phyloP scores from a whole-genome alignment of 2,113 vertebrate species.

The Dermatemys mawii region DNA sequence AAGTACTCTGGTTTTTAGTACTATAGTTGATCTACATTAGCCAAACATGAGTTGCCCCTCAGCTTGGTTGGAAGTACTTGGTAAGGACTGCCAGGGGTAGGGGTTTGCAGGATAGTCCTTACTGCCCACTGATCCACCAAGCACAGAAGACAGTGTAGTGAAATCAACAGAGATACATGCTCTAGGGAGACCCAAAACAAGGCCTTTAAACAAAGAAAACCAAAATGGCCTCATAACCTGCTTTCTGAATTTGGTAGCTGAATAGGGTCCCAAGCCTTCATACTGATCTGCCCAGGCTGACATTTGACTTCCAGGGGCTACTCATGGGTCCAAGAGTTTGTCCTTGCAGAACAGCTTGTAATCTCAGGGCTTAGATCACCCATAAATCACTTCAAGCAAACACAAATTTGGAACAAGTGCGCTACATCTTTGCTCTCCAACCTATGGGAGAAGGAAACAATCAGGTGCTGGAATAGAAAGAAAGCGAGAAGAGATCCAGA shows the following conservation, averaged over 20 bases:
- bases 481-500: neutral
- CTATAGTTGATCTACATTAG: too few relatives aligned
- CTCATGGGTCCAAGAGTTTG: neutral
- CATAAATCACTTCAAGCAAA: neutral
- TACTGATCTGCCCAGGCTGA: neutral
- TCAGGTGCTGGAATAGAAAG: too few relatives aligned
- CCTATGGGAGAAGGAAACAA: too few relatives aligned
- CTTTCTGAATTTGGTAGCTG: neutral
- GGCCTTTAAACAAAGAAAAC: too few relatives aligned
- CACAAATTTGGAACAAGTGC: neutral
- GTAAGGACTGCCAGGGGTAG: too few relatives aligned
- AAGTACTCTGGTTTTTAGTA: too few relatives aligned
- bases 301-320: neutral
- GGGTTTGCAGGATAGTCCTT: too few relatives aligned
- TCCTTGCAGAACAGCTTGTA: neutral
- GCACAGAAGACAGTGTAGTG: too few relatives aligned
- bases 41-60: too few relatives aligned
- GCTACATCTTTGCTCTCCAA: neutral
- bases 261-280: neutral
- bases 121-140: too few relatives aligned
- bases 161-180: too few relatives aligned
- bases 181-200: neutral
- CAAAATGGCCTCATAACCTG: neutral
- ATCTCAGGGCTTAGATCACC: neutral
- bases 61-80: too few relatives aligned